phyloP scores from a whole-genome alignment of 2,888 invertebrate genomes.

The Poecilus cupreus region DNA sequence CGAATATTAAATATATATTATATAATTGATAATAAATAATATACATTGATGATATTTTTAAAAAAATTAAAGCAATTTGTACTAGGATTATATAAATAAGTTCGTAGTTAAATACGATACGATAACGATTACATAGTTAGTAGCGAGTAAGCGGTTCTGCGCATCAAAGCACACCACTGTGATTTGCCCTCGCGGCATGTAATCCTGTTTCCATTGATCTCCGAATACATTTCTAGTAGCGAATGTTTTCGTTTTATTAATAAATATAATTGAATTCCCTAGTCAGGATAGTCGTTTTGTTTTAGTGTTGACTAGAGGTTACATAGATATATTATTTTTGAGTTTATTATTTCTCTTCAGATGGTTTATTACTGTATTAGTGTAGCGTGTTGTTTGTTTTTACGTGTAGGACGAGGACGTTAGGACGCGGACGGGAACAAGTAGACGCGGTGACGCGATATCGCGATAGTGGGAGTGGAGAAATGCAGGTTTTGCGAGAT shows the following conservation, averaged over 20 bases:
- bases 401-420: constrained; percentile 7
- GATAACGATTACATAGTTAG: constrained; percentile 37
- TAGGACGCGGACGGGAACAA: neutral
- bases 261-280: constrained; percentile 69
- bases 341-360: constrained; percentile 62
- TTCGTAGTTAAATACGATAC: constrained; percentile 43
- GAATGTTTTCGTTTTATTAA: constrained; percentile 69
- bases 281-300: constrained; percentile 72
- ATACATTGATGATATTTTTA: constrained; percentile 69
- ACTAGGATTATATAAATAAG: constrained; percentile 65
- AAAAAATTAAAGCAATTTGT: constrained; percentile 71
- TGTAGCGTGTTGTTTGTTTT: constrained; percentile 54
- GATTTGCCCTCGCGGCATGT: constrained; percentile 70
- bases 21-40: constrained; percentile 53
- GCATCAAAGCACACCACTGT: constrained; percentile 74
- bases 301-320: constrained; percentile 70
- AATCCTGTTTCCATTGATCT: constrained; percentile 69
- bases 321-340: constrained; percentile 62
- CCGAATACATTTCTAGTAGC: constrained; percentile 69
- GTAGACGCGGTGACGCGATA: neutral
- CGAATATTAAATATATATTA: constrained; percentile 54
- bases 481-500: too few species aligned
- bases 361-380: constrained; percentile 62
- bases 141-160: constrained; percentile 63
- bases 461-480: too few species aligned